Evolutionary conservation across 2,888 invertebrate species (phyloP), one percentile per base, ranked within the genome.

Genomic region (Ectropis crepuscularia): DNA sequence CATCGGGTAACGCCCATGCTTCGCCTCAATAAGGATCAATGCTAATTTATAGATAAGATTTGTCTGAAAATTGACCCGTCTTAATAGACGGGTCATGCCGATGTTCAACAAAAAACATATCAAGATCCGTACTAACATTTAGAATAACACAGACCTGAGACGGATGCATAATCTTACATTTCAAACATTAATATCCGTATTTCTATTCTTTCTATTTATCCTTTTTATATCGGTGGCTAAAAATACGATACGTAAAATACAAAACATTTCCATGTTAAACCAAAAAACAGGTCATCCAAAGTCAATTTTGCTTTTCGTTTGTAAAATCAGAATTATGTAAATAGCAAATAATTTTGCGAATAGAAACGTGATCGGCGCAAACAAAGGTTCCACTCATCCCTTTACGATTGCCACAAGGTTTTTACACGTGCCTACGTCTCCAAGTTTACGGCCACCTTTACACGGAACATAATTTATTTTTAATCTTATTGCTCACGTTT

Each of bases 401-500:
- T 66, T 66, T 67, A 68, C 69, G 70, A 73, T 70, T 65, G 59
- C 66, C 64, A 68, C 68, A 61, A 63, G 70, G 70, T 71, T 61
- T 54, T 57, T 57, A 61, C 64, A 71, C 65, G 70, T 65, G 58
- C 73, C 71, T 76, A 77, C 75, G 72, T 73, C 75, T 73, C 68
- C 65, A 70, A 73, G 71, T 85, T 83, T 83, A 85, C 78, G 79
- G 73, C 77, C 76, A 75, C 79, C 81, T 80, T 84, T 80, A 80
- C 78, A 79, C 82, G 73, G 74, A 83, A 85, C 84, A 86, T 89
- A 88, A 89, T 90, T 90, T 87, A 90, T 90, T 88, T 90, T 89
- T 88, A 90, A 90, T 89, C 88, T 87, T 82, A 87, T 89, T 85
- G 85, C 88, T 89, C 83, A 81, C 84, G 85, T 89, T 90, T 89